Conservation (phyloP, 2,888 invertebrate species). For the Caenorhabditis macrosperma region DNA sequence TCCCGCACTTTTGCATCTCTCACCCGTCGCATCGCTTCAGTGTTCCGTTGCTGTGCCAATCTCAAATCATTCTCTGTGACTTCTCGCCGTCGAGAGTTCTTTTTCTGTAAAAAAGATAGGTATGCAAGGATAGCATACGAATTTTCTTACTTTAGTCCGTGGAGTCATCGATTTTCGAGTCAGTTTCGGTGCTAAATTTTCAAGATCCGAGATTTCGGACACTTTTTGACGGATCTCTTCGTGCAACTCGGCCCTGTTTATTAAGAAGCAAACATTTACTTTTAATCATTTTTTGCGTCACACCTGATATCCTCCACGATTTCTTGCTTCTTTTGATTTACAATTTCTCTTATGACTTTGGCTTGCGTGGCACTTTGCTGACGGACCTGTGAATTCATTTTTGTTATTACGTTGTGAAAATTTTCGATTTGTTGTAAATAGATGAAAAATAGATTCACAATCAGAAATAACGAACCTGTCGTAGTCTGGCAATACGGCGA, state of each 20-base stretch:
- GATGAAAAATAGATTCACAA: not conserved
- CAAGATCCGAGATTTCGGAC: not conserved
- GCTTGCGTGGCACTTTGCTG: constrained; percentile 38
- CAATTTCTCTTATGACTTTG: constrained; percentile 38
- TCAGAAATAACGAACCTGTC: constrained; percentile 46
- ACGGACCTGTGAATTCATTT: constrained; percentile 31
- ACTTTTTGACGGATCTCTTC: constrained; percentile 22
- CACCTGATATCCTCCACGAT: constrained; percentile 32
- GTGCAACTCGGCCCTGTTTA: constrained; percentile 22
- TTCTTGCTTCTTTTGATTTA: constrained; percentile 37
- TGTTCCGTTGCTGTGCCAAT: constrained; percentile 21
- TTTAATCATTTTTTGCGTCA: not conserved
- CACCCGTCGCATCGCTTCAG: constrained; percentile 29
- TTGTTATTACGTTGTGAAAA: no score
- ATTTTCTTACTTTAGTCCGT: constrained; percentile 6
- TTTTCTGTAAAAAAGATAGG: constrained; percentile 18
- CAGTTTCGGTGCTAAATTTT: not conserved
- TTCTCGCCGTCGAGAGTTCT: constrained; percentile 20
- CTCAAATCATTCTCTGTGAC: constrained; percentile 30
- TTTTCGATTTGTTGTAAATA: no score
- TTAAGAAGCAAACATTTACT: no score
- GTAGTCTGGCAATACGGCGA: constrained; percentile 55
- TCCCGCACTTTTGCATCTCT: constrained; percentile 11
- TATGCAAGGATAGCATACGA: not conserved
- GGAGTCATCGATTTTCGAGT: constrained; percentile 7